These are phyloP conservation scores for Eidolon dupreanum DNA, from an alignment of 2,797 vertebrate genomes.

Conservation along the genomic window DNA sequence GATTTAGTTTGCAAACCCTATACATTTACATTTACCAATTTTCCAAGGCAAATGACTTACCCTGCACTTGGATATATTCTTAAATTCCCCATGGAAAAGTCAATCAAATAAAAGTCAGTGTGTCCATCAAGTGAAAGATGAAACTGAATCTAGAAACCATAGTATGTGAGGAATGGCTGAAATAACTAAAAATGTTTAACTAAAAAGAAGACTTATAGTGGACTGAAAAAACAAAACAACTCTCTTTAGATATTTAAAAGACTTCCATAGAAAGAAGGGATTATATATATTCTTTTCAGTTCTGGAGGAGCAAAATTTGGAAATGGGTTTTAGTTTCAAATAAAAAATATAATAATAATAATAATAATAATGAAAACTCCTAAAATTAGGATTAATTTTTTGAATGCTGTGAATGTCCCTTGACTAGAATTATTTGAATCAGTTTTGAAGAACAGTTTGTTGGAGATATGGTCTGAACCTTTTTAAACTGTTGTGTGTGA, in stretches of 20 bases:
- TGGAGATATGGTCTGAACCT: no score
- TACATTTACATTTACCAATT: not conserved
- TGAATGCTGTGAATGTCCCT: not conserved
- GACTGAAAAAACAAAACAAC: no score
- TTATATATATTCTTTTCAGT: no score
- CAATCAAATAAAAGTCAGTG: not conserved
- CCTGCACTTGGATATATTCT: not conserved
- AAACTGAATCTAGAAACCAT: not conserved
- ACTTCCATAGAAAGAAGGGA: no score
- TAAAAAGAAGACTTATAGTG: no score
- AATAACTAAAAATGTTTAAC: not conserved
- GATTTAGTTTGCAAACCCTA: not conserved
- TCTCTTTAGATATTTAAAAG: no score
- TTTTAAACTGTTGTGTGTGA: not conserved
- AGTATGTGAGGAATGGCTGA: not conserved
- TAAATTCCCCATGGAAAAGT: not conserved
- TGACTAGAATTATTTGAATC: not conserved
- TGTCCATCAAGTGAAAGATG: not conserved
- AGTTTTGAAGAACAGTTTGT: not conserved
- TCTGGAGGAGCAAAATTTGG: no score
- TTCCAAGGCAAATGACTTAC: not conserved
- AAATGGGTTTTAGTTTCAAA: no score
- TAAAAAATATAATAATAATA: no score
- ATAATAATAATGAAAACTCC: no score
- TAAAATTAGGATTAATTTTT: no score